Base-by-base conservation (phyloP, 2,797 vertebrate genomes). In the Artibeus lituratus region DNA sequence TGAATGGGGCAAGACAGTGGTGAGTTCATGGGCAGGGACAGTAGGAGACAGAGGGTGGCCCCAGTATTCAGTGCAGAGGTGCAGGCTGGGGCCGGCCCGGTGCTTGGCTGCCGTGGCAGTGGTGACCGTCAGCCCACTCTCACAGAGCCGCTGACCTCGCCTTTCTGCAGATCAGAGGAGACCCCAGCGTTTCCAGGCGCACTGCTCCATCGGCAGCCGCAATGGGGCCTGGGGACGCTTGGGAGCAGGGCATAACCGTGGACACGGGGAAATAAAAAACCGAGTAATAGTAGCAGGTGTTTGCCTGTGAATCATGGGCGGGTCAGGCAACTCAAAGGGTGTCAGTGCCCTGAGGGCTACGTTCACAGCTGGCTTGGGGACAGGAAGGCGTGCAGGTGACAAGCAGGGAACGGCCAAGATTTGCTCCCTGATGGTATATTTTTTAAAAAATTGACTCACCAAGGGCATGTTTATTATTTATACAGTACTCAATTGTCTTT, bases 61-160 rank as follows among this genome's bases (percentile, higher is more conserved):
- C 8, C 4, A 5, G 1, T 15, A 0, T 12, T 21, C 4, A 0
- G 10, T 18, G 0, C 1, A 1, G 72, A 1, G 49, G 21, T 2
- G 1, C 86, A 57, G 14, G 70, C 1, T 1, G 32, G 44, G 39
- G 57, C 6, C 9, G 29, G 42, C 49, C 47, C 15, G 3, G 4
- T 1, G 67, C 67, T 22, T 0, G 37, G 55, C 26, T 10, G 1
- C 1, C 18, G 44, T 3, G 21, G 29, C n/a, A 16, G 35, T 29
- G 1, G 42, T 22, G 1, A 10, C 12, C 6, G 1, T 3, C 16
- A 7, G 62, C 86, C 26, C 49, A 3, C 10, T 65, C 37, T 15
- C 78, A 3, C 0, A 0, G 3, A 37, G 19, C 9, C 7, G 0
- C 24, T 26, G 14, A 7, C 47, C 3, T 26, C 14, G 21, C 26